Evolutionary conservation across 1,140 invertebrate species (phyloP).

Genomic region (Solenopsis fugax): DNA sequence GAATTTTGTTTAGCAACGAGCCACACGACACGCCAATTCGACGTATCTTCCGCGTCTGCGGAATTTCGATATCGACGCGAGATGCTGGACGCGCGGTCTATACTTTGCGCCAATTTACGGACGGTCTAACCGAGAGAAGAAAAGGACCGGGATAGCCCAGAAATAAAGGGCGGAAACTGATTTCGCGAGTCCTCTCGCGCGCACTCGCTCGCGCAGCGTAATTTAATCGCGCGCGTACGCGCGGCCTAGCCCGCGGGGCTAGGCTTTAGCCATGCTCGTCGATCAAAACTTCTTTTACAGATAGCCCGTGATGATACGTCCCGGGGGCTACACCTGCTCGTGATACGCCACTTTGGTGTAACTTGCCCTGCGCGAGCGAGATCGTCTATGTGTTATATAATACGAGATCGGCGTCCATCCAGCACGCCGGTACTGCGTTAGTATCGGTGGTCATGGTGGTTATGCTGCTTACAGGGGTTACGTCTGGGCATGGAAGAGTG

Average conservation of each 20-base stretch:
- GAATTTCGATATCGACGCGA: slow-evolving; percentile 47
- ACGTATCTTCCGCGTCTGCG: slow-evolving; percentile 30
- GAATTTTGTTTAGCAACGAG: slow-evolving; percentile 1
- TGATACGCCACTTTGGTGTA: slow-evolving; percentile 72
- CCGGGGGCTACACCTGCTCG: slow-evolving; percentile 77
- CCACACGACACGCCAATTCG: background rate
- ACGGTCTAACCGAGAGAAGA: background rate
- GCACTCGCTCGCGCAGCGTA: slow-evolving; percentile 11
- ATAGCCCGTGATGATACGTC: slow-evolving; percentile 74
- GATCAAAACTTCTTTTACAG: slow-evolving; percentile 66
- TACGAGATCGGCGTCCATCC: slow-evolving; percentile 62
- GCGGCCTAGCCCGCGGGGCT: slow-evolving; percentile 31
- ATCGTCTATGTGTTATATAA: slow-evolving; percentile 75
- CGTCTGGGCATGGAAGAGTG: slow-evolving; percentile 73
- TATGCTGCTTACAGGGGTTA: slow-evolving; percentile 78
- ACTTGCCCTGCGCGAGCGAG: slow-evolving; percentile 57
- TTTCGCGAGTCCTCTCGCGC: slow-evolving; percentile 43
- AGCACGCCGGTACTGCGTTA: slow-evolving; percentile 35
- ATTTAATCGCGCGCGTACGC: slow-evolving; percentile 63
- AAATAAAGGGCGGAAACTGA: slow-evolving; percentile 62
- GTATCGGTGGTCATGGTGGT: slow-evolving; percentile 71
- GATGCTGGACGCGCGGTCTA: slow-evolving; percentile 40
- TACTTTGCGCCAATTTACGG: slow-evolving; percentile 59
- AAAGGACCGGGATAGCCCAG: slow-evolving; percentile 17
- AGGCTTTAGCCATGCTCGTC: slow-evolving; percentile 41